A percentile compares a stretch with the other conserved stretches of the same genome.
These are phyloP conservation scores for Hiodon tergisus DNA, from an alignment of 2,113 vertebrate species.

Conservation along the genomic window DNA sequence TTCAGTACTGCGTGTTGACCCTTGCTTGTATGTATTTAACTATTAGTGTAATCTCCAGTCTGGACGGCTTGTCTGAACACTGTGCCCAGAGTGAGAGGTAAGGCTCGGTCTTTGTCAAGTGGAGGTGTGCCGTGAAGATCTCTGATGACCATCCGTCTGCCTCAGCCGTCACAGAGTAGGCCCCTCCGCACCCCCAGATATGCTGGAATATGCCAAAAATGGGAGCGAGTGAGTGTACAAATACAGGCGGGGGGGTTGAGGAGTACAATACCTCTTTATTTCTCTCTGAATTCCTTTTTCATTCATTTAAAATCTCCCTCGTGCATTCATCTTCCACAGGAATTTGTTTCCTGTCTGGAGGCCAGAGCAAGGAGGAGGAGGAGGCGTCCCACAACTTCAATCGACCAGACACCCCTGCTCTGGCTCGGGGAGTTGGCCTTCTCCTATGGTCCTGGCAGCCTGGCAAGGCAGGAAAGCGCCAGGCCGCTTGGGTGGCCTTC, in stretches of 20 bases:
- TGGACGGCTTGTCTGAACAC: constrained; percentile 68
- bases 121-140: constrained; percentile 73
- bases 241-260: not conserved
- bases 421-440: constrained; percentile 74
- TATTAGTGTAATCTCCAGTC: constrained; percentile 43
- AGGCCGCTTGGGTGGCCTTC: constrained; percentile 71
- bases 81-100: constrained; percentile 78
- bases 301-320: not conserved
- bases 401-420: constrained; percentile 62
- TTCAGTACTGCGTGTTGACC: no score
- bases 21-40: no score
- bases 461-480: constrained; percentile 66
- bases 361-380: constrained; percentile 69
- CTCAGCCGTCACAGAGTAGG: constrained; percentile 67
- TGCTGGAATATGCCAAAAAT: constrained; percentile 74
- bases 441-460: constrained; percentile 65
- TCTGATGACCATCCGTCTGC: constrained; percentile 63
- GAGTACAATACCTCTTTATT: no score
- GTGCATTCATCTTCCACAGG: constrained; percentile 45
- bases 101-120: constrained; percentile 69
- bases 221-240: constrained; percentile 37
- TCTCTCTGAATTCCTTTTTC: no score
- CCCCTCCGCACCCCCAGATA: constrained; percentile 68
- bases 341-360: constrained; percentile 75
- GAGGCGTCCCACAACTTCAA: constrained; percentile 74